Conservation (phyloP, 2,797 vertebrate species). For the Tolypeutes matacus region DNA sequence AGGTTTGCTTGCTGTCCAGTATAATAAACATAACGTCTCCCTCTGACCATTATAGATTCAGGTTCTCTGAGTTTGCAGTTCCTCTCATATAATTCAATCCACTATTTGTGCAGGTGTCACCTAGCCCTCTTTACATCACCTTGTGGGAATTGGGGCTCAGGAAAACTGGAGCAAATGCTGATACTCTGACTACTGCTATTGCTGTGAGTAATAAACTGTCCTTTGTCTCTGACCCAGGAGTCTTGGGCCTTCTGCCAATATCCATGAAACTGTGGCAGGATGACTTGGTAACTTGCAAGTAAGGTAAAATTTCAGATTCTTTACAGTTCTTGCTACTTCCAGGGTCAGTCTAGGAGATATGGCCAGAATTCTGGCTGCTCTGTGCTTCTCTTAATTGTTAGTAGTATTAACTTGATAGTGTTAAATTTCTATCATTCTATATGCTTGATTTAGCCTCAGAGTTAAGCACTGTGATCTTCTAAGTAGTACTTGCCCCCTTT, state of each 20-base stretch:
- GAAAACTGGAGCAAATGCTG: slow-evolving; percentile 1
- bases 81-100: background rate
- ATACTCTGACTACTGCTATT: background rate
- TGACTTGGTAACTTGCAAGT: background rate
- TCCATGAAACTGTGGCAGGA: slow-evolving; percentile 14
- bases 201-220: background rate
- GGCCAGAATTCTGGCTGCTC: background rate
- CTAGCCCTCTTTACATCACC: slow-evolving; percentile 2
- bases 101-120: background rate
- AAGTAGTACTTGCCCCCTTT: background rate
- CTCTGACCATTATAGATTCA: slow-evolving; percentile 5
- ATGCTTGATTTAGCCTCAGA: background rate
- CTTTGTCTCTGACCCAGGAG: slow-evolving; percentile 26
- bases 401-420: background rate
- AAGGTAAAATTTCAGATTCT: background rate
- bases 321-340: background rate
- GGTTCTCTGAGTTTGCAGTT: background rate
- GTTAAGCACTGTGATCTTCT: background rate
- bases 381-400: background rate
- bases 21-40: slow-evolving; percentile 8
- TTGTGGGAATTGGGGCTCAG: background rate
- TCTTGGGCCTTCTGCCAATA: background rate
- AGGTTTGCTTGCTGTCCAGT: background rate
- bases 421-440: background rate
- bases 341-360: background rate